Percentiles rank a stretch among this genome's conserved stretches.
phyloP scores from a whole-genome alignment of 2,888 invertebrate genomes.

The Hirtodrosophila trivittata region DNA sequence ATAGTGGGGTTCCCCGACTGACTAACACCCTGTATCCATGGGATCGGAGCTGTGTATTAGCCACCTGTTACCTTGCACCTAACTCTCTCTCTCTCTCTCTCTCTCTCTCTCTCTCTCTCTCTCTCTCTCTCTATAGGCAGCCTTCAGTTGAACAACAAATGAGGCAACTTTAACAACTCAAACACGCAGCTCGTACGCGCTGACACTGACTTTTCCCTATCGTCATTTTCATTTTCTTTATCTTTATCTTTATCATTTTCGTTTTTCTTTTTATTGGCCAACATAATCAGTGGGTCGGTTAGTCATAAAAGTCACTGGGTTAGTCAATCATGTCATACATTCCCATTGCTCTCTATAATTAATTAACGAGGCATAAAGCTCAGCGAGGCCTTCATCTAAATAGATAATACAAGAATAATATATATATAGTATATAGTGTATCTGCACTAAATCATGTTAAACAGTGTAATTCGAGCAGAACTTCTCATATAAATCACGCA shows the following conservation, averaged over 20 bases:
- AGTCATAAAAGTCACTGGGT: conserved; percentile 29
- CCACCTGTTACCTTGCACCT: neutral
- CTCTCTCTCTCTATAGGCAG: too few species aligned
- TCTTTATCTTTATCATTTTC: neutral
- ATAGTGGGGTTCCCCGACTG: neutral
- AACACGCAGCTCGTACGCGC: conserved; percentile 56
- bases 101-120: too few species aligned
- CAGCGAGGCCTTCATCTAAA: neutral
- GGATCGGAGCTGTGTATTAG: too few species aligned
- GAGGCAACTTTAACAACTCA: conserved; percentile 22
- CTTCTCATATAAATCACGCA: neutral
- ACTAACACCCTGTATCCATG: too few species aligned
- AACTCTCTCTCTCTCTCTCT: too few species aligned
- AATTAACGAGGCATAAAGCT: conserved; percentile 44
- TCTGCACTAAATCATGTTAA: neutral
- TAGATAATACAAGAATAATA: conserved; percentile 11
- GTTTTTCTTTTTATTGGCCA: conserved; percentile 16
- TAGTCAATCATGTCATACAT: conserved; percentile 51
- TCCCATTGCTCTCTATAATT: conserved; percentile 29
- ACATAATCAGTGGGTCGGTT: conserved; percentile 29
- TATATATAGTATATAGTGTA: conserved; percentile 14
- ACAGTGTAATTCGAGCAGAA: neutral
- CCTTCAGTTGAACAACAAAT: conserved; percentile 41
- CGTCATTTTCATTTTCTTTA: neutral
- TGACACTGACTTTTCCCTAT: conserved; percentile 56